phyloP scores from a whole-genome alignment of 53 echinoderm and acorn worm genomes.

The Holothuria leucospilota region DNA sequence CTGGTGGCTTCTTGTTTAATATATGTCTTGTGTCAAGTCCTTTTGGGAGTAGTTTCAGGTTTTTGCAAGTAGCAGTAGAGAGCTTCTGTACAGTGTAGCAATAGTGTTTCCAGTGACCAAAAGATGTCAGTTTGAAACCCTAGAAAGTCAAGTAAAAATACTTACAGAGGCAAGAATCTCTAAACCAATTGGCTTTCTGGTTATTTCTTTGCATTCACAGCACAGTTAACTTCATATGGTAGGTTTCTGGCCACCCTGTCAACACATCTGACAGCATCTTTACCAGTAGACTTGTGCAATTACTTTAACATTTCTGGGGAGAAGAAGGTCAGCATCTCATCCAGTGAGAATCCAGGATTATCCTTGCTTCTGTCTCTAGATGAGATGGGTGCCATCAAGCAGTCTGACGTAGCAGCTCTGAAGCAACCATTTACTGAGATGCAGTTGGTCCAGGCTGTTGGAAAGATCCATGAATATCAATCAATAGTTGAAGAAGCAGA shows the following conservation, averaged over 20 bases:
- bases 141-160: too few relatives aligned
- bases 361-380: not conserved
- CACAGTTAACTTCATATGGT: not conserved
- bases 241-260: not conserved
- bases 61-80: too few relatives aligned
- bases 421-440: not conserved
- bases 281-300: not conserved
- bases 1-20: too few relatives aligned
- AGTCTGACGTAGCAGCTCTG: not conserved
- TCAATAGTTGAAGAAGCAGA: not conserved
- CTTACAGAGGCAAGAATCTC: too few relatives aligned
- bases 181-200: too few relatives aligned
- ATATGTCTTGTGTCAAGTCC: too few relatives aligned
- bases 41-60: too few relatives aligned
- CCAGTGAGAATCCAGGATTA: not conserved
- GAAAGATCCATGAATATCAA: not conserved
- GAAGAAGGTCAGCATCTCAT: not conserved
- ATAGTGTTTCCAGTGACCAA: too few relatives aligned
- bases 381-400: not conserved
- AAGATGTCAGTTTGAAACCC: too few relatives aligned
- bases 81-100: too few relatives aligned
- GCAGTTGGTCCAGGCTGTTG: not conserved
- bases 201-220: not conserved
- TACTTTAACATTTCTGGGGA: not conserved
- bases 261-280: not conserved